phyloP scores from a whole-genome alignment of 2,888 invertebrate genomes.

The Drosophila histrio region DNA sequence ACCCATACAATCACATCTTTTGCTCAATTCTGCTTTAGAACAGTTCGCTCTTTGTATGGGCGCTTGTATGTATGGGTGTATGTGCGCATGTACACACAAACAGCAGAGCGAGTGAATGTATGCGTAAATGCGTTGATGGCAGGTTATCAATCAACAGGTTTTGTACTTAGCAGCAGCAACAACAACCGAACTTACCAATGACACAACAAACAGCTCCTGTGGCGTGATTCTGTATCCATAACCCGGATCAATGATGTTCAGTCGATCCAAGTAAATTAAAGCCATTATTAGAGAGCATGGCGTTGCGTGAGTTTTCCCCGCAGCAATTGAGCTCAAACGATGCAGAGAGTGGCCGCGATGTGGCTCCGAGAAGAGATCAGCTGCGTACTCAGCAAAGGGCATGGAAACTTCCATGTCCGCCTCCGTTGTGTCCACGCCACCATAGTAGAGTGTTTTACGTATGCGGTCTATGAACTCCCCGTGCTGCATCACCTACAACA shows the following conservation, averaged over 20 bases:
- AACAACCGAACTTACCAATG: constrained; percentile 88
- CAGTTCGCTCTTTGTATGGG: background rate
- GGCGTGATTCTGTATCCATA: constrained; percentile 93
- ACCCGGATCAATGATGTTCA: constrained; percentile 91
- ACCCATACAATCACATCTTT: background rate
- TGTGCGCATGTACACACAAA: constrained; percentile 11
- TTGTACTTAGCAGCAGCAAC: constrained; percentile 1
- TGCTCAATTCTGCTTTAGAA: constrained; percentile 9
- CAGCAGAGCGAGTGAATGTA: constrained; percentile 2
- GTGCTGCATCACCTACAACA: constrained; percentile 85
- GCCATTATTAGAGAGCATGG: constrained; percentile 97
- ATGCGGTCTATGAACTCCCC: constrained; percentile 92
- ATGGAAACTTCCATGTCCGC: constrained; percentile 89
- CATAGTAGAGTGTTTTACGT: constrained; percentile 95
- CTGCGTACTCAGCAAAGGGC: constrained; percentile 90
- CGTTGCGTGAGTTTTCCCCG: constrained; percentile 89
- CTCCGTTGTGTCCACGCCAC: constrained; percentile 85
- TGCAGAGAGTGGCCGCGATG: constrained; percentile 91
- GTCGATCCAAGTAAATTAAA: constrained; percentile 95
- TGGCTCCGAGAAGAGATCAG: constrained; percentile 92
- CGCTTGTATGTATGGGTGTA: constrained; percentile 1
- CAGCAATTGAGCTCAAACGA: constrained; percentile 90
- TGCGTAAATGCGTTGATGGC: constrained; percentile 27
- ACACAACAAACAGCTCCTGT: constrained; percentile 96
- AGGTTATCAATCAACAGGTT: constrained; percentile 68